These are phyloP conservation scores for Pheosia tremula DNA, from an alignment of 2,888 invertebrate genomes.

Conservation along the genomic window DNA sequence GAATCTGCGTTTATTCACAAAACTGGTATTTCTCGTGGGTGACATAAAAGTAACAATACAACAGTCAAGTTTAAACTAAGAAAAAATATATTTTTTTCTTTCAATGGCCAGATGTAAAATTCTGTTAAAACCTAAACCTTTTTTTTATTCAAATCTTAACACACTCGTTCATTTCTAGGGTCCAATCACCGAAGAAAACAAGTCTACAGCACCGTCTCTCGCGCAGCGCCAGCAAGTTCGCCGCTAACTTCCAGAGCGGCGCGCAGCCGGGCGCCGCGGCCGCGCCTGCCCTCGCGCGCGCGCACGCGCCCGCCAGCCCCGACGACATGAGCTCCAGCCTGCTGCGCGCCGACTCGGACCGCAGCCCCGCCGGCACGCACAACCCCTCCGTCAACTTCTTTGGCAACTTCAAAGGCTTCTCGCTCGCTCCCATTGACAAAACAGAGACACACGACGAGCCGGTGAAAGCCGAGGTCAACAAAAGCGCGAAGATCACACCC, in stretches of 20 bases:
- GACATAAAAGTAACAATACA: too few relatives aligned
- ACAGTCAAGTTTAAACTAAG: too few relatives aligned
- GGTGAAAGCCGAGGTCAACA: conserved; percentile 36
- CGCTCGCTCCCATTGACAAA: conserved; percentile 87
- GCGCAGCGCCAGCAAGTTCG: conserved; percentile 76
- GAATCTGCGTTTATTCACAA: too few relatives aligned
- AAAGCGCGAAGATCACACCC: conserved; percentile 84
- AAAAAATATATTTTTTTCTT: too few relatives aligned
- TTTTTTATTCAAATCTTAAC: too few relatives aligned
- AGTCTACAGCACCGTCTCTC: conserved; percentile 76
- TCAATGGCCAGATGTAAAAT: too few relatives aligned
- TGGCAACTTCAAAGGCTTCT: conserved; percentile 95
- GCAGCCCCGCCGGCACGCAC: conserved; percentile 67
- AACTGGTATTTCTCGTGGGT: too few relatives aligned
- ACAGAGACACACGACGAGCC: conserved; percentile 43
- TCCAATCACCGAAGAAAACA: conserved; percentile 75
- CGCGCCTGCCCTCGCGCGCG: conserved; percentile 71
- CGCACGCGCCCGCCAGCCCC: conserved; percentile 84
- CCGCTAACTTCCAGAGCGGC: conserved; percentile 73
- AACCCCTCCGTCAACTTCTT: conserved; percentile 87
- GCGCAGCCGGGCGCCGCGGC: conserved; percentile 73
- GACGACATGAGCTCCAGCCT: conserved; percentile 90
- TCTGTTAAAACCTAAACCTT: too few relatives aligned
- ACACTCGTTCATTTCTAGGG: conserved; percentile 48
- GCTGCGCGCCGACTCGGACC: conserved; percentile 81